These are phyloP conservation scores for Pangasius larnaudii DNA, from an alignment of 2,797 vertebrate genomes.

Conservation along the genomic window DNA sequence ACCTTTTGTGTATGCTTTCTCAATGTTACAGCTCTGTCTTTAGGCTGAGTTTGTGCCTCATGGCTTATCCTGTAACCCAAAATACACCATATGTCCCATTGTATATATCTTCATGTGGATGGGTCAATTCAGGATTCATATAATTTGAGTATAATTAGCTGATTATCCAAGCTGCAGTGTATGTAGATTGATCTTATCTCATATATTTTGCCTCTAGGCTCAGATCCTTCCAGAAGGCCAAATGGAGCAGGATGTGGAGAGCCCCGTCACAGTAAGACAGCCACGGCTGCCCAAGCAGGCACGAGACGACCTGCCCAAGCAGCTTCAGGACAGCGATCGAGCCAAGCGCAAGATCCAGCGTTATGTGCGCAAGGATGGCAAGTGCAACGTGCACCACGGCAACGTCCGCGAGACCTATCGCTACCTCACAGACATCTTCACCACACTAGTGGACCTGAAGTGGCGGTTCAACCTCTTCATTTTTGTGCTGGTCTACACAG, in stretches of 20 bases:
- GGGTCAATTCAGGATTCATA: neutral
- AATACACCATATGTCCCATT: neutral
- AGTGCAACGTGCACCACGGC: slow-evolving; percentile 97
- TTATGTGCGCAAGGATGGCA: slow-evolving; percentile 96
- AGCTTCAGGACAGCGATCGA: slow-evolving; percentile 77
- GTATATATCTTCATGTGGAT: neutral
- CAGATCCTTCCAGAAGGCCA: slow-evolving; percentile 82
- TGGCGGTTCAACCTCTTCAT: slow-evolving; percentile 98
- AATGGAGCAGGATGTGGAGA: slow-evolving; percentile 99
- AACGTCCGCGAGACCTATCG: slow-evolving; percentile 96
- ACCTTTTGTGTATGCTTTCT: neutral
- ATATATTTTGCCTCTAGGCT: slow-evolving; percentile 69
- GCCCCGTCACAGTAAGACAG: slow-evolving; percentile 85
- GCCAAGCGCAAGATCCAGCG: slow-evolving; percentile 88
- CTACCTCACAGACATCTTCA: slow-evolving; percentile 97
- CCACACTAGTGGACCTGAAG: slow-evolving; percentile 96
- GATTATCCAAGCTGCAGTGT: neutral
- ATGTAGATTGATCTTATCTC: neutral
- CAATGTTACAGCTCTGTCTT: neutral
- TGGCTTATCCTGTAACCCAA: neutral
- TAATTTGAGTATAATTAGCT: slow-evolving; percentile 2
- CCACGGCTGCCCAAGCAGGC: slow-evolving; percentile 91
- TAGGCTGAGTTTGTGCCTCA: neutral
- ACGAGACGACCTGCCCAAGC: slow-evolving; percentile 85
- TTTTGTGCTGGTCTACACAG: slow-evolving; percentile 97